Conservation (phyloP, 2,113 vertebrate genomes). For the Anseranas semipalmata region DNA sequence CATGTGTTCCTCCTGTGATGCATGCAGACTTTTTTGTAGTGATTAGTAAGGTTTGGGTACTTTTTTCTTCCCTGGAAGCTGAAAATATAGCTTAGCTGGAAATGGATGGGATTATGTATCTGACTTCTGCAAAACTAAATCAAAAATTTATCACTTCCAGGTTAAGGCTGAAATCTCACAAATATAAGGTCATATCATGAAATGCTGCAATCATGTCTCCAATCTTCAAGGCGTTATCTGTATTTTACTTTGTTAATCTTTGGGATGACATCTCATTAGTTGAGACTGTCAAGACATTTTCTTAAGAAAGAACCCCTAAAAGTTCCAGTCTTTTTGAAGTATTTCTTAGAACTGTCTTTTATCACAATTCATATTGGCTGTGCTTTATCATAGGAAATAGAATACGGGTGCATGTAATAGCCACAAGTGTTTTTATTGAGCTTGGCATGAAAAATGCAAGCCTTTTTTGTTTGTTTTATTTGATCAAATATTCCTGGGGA, state of each 20-base stretch:
- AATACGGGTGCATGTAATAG: constrained; percentile 55
- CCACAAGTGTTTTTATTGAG: constrained; percentile 61
- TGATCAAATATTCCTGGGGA: constrained; percentile 66
- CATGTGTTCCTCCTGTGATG: neutral
- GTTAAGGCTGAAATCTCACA: neutral
- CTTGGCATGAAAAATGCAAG: constrained; percentile 56
- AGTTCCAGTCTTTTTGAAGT: neutral
- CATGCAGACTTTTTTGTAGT: neutral
- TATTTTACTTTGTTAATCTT: neutral
- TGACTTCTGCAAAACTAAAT: neutral
- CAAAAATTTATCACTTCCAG: neutral
- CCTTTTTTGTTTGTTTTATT: constrained; percentile 60
- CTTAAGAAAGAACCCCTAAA: neutral
- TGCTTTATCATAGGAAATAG: constrained; percentile 66
- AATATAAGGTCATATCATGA: neutral
- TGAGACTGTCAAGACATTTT: neutral
- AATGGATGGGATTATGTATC: neutral
- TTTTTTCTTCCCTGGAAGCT: neutral
- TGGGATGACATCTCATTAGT: neutral
- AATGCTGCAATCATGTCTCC: neutral
- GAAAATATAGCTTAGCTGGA: neutral
- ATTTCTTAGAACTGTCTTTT: constrained; percentile 25
- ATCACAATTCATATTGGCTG: constrained; percentile 22
- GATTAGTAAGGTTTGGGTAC: neutral
- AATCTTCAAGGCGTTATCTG: neutral